These are phyloP conservation scores for Homarus gammarus DNA, from an alignment of 2,888 invertebrate genomes.

Conservation along the genomic window DNA sequence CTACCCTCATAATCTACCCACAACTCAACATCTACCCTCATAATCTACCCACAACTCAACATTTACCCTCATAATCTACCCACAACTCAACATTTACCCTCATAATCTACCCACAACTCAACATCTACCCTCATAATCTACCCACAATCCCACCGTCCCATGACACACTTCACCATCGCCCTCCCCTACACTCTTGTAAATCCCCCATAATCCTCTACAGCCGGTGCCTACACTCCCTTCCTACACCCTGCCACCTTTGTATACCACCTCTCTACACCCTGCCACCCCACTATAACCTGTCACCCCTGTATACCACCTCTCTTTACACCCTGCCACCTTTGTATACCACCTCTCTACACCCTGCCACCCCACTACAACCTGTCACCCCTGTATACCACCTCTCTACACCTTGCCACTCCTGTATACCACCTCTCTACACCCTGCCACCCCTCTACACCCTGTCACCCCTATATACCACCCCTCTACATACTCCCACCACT, in stretches of 20 bases:
- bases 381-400: neutral
- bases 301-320: neutral
- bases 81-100: constrained; percentile 7
- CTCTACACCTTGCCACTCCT: neutral
- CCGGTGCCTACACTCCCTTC: constrained; percentile 5
- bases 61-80: neutral
- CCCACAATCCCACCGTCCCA: neutral
- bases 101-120: constrained; percentile 11
- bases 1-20: neutral
- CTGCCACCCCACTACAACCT: neutral
- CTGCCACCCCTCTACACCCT: neutral
- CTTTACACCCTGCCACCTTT: no score
- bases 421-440: neutral
- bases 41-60: neutral
- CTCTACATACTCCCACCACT: no score
- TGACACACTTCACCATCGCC: neutral
- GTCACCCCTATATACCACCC: no score
- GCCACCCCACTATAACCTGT: neutral
- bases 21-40: neutral
- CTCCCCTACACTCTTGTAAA: constrained; percentile 33
- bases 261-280: neutral
- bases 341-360: neutral
- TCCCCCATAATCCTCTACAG: neutral
- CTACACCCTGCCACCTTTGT: constrained; percentile 6
- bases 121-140: constrained; percentile 25